phyloP scores from a whole-genome alignment of 2,113 vertebrate genomes.

The Lycocorax pyrrhopterus region DNA sequence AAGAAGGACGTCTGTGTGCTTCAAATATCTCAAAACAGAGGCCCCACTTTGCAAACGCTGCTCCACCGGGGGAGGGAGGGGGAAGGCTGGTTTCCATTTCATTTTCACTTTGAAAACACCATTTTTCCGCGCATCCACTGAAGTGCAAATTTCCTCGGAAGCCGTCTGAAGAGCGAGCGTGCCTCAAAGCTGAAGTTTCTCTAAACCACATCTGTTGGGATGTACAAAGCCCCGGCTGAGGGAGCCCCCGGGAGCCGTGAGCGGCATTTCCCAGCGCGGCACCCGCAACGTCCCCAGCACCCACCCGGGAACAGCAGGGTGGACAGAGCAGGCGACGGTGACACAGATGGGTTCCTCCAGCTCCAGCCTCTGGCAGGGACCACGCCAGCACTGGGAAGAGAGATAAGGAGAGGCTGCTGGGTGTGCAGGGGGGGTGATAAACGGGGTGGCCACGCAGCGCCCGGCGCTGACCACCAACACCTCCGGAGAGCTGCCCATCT shows the following conservation, averaged over 20 bases:
- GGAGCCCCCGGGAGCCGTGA: background rate
- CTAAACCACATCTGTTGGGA: background rate
- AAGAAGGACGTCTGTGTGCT: background rate
- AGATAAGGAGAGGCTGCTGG: background rate
- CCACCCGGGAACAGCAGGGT: background rate
- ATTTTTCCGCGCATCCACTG: background rate
- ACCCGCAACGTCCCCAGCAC: accelerated
- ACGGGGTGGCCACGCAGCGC: background rate
- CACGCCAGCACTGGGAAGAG: background rate
- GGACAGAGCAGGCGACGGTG: background rate
- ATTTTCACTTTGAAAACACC: conserved; percentile 29
- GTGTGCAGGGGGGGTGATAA: background rate
- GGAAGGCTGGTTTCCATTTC: background rate
- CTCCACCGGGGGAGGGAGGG: background rate
- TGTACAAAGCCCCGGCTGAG: background rate
- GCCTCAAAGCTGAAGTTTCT: background rate
- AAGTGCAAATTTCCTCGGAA: background rate
- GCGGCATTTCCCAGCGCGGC: background rate
- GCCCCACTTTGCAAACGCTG: background rate
- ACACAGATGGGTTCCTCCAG: background rate
- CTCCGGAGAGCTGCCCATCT: accelerated
- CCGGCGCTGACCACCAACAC: background rate
- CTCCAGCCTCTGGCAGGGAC: background rate
- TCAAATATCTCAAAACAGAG: background rate
- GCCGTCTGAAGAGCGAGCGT: background rate